phyloP scores from a whole-genome alignment of 2,797 vertebrate species.

The Nothura maculosa region DNA sequence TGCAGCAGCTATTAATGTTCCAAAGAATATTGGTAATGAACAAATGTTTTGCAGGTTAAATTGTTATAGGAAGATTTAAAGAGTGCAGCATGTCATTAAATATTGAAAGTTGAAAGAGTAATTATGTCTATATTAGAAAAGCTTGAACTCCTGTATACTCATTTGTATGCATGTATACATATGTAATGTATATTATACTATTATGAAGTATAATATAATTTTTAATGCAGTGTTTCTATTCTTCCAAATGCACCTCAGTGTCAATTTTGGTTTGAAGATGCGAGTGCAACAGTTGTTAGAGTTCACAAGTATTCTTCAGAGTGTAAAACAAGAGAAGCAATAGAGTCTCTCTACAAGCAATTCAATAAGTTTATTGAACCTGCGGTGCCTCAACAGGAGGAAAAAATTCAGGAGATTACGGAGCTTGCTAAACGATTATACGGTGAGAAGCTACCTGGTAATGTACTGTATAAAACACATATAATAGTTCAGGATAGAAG shows the following conservation, averaged over 20 bases:
- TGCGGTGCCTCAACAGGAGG: slow-evolving; percentile 90
- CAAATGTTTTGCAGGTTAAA: not conserved
- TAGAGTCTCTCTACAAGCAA: slow-evolving; percentile 88
- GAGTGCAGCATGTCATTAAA: not conserved
- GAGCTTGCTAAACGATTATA: slow-evolving; percentile 88
- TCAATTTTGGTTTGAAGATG: slow-evolving; percentile 93
- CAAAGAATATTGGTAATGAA: not conserved
- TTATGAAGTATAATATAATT: not conserved
- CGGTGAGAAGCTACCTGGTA: slow-evolving; percentile 77
- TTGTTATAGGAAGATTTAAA: not conserved
- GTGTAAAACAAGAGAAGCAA: slow-evolving; percentile 88
- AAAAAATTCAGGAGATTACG: slow-evolving; percentile 87
- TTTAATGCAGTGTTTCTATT: not conserved
- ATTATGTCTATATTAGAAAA: not conserved
- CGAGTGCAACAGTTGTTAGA: slow-evolving; percentile 88
- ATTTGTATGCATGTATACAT: too few relatives aligned
- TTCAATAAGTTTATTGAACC: slow-evolving; percentile 92
- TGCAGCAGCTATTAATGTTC: not conserved
- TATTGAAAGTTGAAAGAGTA: not conserved
- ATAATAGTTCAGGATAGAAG: not conserved
- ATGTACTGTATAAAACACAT: not conserved
- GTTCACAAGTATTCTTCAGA: slow-evolving; percentile 89
- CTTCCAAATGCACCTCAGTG: slow-evolving; percentile 79
- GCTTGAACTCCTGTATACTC: not conserved
- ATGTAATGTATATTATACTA: too few relatives aligned